phyloP scores from a whole-genome alignment of 2,113 vertebrate genomes.

The Lucifuga dentata region DNA sequence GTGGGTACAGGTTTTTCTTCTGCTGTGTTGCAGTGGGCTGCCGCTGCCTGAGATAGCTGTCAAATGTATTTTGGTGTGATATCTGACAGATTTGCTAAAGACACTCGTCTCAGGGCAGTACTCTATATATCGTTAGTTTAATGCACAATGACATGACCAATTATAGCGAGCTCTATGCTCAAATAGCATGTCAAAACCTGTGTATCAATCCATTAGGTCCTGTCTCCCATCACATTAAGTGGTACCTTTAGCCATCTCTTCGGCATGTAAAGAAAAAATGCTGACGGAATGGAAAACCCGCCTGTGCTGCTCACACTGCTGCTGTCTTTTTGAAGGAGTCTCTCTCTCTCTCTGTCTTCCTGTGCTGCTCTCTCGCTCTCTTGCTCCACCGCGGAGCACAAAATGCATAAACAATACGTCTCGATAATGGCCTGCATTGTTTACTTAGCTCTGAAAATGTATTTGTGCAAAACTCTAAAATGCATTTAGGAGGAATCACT shows the following conservation, averaged over 20 bases:
- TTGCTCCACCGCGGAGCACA: slow-evolving; percentile 58
- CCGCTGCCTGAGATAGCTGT: slow-evolving; percentile 81
- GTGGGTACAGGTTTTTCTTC: slow-evolving; percentile 55
- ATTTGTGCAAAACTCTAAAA: slow-evolving; percentile 82
- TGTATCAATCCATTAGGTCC: slow-evolving; percentile 91
- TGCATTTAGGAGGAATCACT: slow-evolving; percentile 80
- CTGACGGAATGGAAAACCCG: slow-evolving; percentile 84
- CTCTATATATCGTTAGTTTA: slow-evolving; percentile 92
- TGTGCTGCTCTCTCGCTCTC: slow-evolving; percentile 41
- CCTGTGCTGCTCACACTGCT: slow-evolving; percentile 71
- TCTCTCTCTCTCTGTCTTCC: slow-evolving; percentile 46
- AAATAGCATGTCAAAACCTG: slow-evolving; percentile 95
- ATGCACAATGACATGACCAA: slow-evolving; percentile 94
- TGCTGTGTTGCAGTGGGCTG: slow-evolving; percentile 70
- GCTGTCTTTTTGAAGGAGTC: slow-evolving; percentile 63
- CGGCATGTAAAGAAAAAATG: slow-evolving; percentile 78
- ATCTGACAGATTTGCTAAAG: slow-evolving; percentile 92
- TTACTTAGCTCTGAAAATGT: slow-evolving; percentile 80
- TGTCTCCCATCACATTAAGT: slow-evolving; percentile 88
- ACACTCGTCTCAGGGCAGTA: slow-evolving; percentile 91
- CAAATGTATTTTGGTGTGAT: slow-evolving; percentile 87
- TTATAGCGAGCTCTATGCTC: slow-evolving; percentile 92
- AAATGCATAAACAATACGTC: slow-evolving; percentile 80
- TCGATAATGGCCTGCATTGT: slow-evolving; percentile 81
- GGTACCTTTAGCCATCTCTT: slow-evolving; percentile 86